phyloP scores from a whole-genome alignment of 2,113 vertebrate genomes.

The Xyliphius kryptos region DNA sequence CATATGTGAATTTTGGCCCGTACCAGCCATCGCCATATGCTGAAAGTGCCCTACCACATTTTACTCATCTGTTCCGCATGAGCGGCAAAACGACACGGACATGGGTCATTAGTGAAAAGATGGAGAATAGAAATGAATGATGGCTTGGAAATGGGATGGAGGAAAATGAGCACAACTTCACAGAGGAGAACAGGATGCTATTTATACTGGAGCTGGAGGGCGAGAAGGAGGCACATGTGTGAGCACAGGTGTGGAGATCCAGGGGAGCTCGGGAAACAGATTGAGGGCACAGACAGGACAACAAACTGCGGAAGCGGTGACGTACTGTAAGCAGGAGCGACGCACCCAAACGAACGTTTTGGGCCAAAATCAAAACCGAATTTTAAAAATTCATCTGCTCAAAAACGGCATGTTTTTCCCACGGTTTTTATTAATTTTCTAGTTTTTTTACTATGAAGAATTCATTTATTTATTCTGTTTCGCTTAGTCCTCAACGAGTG shows the following conservation, averaged over 20 bases:
- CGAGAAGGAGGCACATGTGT: background rate
- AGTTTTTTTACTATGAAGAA: no score
- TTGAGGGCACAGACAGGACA: background rate
- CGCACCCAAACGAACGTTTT: no score
- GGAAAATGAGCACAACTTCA: background rate
- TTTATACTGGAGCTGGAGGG: background rate
- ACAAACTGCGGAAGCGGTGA: no score
- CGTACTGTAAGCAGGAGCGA: no score
- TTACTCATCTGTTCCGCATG: background rate
- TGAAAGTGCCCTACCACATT: background rate
- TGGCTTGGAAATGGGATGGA: background rate
- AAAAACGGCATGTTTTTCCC: no score
- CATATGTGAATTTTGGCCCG: background rate
- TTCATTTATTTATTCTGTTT: no score
- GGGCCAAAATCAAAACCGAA: no score
- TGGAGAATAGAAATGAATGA: background rate
- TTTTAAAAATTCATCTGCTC: no score
- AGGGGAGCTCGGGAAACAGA: background rate
- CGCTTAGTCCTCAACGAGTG: no score
- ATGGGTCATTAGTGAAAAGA: background rate
- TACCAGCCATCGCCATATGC: conserved; percentile 5
- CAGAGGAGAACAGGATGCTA: background rate
- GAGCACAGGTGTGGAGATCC: background rate
- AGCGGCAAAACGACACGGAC: background rate
- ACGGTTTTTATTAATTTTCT: no score